These are phyloP conservation scores for Crossocerus cetratus DNA, from an alignment of 2,888 invertebrate species.

Conservation along the genomic window DNA sequence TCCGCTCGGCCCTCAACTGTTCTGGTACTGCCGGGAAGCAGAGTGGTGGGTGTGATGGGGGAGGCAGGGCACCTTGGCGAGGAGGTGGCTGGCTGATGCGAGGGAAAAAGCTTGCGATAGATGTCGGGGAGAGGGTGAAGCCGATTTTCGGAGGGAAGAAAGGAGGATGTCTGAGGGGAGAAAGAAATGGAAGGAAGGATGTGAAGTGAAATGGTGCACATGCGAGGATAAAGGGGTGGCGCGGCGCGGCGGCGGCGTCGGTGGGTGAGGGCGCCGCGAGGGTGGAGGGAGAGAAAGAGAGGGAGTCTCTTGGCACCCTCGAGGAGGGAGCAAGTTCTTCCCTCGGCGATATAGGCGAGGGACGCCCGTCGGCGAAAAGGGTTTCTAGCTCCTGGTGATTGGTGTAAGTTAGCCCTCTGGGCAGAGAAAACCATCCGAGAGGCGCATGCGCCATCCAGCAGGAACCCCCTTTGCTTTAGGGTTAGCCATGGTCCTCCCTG, in stretches of 20 bases:
- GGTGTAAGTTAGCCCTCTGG: constrained; percentile 75
- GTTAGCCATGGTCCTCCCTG: constrained; percentile 77
- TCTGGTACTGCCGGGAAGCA: too few relatives aligned
- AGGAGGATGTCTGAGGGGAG: background rate
- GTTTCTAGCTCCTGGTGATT: constrained; percentile 76
- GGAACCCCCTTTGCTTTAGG: constrained; percentile 73
- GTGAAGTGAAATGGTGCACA: background rate
- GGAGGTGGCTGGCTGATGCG: too few relatives aligned
- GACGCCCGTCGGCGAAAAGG: constrained; percentile 60
- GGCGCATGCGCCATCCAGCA: constrained; percentile 69
- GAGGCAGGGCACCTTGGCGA: too few relatives aligned
- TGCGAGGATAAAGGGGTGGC: background rate
- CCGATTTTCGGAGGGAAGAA: too few relatives aligned
- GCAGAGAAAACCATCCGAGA: constrained; percentile 62
- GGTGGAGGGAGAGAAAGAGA: too few relatives aligned
- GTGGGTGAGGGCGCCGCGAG: background rate
- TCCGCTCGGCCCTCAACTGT: too few relatives aligned
- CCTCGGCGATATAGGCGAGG: constrained; percentile 20
- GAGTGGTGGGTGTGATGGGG: too few relatives aligned
- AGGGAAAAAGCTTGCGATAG: background rate
- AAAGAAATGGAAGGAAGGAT: background rate
- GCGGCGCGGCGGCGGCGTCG: background rate
- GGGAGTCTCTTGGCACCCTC: background rate
- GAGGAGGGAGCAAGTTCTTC: background rate
- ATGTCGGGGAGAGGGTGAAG: too few relatives aligned